Base-by-base conservation (phyloP, 2,797 vertebrate species). In the Girardinus metallicus region DNA sequence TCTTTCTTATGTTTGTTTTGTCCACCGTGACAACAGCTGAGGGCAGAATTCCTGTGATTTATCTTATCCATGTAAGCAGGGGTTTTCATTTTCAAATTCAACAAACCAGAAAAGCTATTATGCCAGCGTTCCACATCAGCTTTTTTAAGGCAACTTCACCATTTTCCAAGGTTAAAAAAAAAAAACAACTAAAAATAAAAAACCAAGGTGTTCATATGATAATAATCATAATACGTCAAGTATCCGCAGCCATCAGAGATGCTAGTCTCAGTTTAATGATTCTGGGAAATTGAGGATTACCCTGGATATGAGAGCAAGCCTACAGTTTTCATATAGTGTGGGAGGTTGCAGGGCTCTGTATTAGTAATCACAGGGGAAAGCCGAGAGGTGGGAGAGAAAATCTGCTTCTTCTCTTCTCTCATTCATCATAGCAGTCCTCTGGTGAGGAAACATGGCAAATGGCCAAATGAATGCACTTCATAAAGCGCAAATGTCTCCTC, bases 401-500 rank as follows among this genome's bases (percentile, higher is more conserved):
- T 95, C 94, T 95, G 94, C 93, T 95, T 95, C 94, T 95, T 95
- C 94, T 95, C 94, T 94, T 92, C 94, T 95, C 94, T 94, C 94
- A 95, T 95, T 95, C 94, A 95, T 95, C 94, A 95, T 95, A 93
- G 93, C 94, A 94, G 93, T 94, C 94, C 94, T 94, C 94, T 95
- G 92, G 94, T 95, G 94, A 94, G 94, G 94, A 95, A 94, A 95
- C 94, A 94, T 95, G 94, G 94, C 93, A 95, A 95, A 95, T 94
- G 93, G 94, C 94, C 94, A 95, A 95, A 95, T 95, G 94, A 95
- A 95, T 95, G 93, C 94, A 95, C 94, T 95, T 95, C 94, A 95
- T 95, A 95, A 95, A 94, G 94, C 93, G 91, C 93, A 94, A 95
- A 95, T 94, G 94, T 95, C 94, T 95, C 93, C 94, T 95, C 93